These are phyloP conservation scores for Gymnogyps californianus DNA, from an alignment of 2,113 vertebrate species.

Conservation along the genomic window DNA sequence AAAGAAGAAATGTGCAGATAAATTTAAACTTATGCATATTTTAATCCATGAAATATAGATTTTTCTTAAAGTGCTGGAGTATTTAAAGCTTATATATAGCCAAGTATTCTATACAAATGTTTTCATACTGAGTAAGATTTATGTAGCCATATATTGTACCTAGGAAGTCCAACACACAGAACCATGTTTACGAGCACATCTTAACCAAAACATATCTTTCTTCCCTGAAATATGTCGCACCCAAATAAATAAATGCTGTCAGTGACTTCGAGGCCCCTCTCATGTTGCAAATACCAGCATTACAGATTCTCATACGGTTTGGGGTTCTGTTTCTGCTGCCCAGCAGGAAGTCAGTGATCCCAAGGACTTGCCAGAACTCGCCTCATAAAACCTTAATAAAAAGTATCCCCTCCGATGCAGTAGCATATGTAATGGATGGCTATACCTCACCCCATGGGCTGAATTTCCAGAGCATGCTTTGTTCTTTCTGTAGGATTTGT, in stretches of 20 bases:
- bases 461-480: not conserved
- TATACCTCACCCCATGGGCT: not conserved
- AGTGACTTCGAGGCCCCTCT: slow-evolving; percentile 27
- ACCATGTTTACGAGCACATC: slow-evolving; percentile 10
- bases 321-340: not conserved
- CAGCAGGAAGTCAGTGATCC: not conserved
- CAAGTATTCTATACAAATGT: not conserved
- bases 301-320: not conserved
- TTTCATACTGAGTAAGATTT: not conserved
- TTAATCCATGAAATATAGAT: slow-evolving; percentile 56
- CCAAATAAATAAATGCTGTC: slow-evolving; percentile 45
- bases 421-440: not conserved
- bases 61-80: slow-evolving; percentile 40
- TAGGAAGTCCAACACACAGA: not conserved
- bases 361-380: not conserved
- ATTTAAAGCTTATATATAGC: not conserved
- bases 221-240: not conserved
- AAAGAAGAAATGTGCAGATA: slow-evolving; percentile 37
- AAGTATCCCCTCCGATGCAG: not conserved
- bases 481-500: not conserved
- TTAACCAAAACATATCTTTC: slow-evolving; percentile 13
- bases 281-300: not conserved
- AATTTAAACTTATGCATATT: slow-evolving; percentile 59
- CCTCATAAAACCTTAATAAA: not conserved
- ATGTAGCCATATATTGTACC: not conserved